These are phyloP conservation scores for honey bee (Apis mellifera) DNA, from an alignment of 1,140 invertebrate genomes.

Conservation along the genomic window DNA sequence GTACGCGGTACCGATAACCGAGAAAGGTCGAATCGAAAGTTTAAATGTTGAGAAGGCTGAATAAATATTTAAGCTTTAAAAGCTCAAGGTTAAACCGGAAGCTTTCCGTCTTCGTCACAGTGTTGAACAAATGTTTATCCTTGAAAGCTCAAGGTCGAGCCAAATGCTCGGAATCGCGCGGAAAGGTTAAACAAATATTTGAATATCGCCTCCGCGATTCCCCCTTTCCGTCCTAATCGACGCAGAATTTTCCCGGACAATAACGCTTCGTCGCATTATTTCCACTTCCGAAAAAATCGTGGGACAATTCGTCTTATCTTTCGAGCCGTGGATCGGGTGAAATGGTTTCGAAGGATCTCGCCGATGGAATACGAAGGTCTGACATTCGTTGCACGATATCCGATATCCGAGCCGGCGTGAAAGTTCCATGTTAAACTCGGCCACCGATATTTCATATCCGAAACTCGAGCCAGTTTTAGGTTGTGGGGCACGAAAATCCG, in stretches of 20 bases:
- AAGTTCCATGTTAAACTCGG: conserved; percentile 10
- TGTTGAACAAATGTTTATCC: neutral
- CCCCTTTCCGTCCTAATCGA: neutral
- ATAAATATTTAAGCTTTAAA: neutral
- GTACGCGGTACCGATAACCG: too few species aligned
- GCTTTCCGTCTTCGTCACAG: too few species aligned
- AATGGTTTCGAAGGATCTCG: neutral
- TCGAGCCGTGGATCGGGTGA: neutral
- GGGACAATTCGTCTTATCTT: neutral
- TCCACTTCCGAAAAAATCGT: neutral
- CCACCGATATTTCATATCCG: conserved; percentile 21
- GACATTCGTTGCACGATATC: neutral
- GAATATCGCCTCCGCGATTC: neutral
- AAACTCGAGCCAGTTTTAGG: conserved; percentile 18
- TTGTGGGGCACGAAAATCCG: conserved; percentile 35
- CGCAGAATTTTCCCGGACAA: too few species aligned
- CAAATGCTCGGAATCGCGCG: neutral
- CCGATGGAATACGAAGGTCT: neutral
- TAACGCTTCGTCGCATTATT: neutral
- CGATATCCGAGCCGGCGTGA: neutral
- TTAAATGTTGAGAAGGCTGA: neutral
- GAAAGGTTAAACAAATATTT: neutral
- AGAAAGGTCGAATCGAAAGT: too few species aligned
- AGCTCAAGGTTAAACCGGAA: neutral
- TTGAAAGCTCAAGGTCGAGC: neutral